Evolutionary conservation across 2,113 vertebrate species (phyloP), one percentile per base, ranked within the genome.

Genomic region (Anser brachyrhynchus): DNA sequence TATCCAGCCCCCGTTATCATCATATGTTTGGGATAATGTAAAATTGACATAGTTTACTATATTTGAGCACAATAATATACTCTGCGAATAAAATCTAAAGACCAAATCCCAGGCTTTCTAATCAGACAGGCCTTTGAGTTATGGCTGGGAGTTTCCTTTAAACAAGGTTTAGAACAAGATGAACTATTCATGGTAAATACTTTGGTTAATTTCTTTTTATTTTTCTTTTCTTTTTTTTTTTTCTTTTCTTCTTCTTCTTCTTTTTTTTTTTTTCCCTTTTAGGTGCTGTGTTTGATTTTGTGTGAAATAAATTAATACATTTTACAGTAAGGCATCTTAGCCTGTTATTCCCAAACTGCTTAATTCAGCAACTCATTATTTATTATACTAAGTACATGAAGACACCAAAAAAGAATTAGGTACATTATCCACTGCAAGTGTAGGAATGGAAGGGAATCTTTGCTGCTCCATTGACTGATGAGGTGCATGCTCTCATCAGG

Each of bases 361-460:
- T 58, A 28, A n/a, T 91, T 91, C 33, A 41, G 3, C 28, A 86
- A 11, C 19, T 91, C 64, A 61, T 13, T 41, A 52, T 85, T 91
- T 90, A 39, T 67, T 75, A 94, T 71, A 84, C 13, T 26, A 80
- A 90, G 44, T 52, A 61, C 13, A 33, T 0, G 9, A 73, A 86
- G 43, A 22, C 31, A 74, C 21, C 0, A 3, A 84, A 86, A 86
- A 88, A 67, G 37, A 59, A 46, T 85, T 73, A 90, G 52, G 17
- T 28, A 79, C 33, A 64, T 25, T 37, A 22, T 0, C 0, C 20
- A 58, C 29, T 1, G 2, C 37, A 74, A 46, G 29, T 51, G 92
- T 52, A 73, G 33, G 51, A 44, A 21, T 12, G 51, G 72, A 94
- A 90, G 44, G 33, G 75, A 71, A 43, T 90, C 92, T 89, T 74